Base-by-base conservation (phyloP, 1,140 invertebrate genomes). In the Oryzaephilus surinamensis region DNA sequence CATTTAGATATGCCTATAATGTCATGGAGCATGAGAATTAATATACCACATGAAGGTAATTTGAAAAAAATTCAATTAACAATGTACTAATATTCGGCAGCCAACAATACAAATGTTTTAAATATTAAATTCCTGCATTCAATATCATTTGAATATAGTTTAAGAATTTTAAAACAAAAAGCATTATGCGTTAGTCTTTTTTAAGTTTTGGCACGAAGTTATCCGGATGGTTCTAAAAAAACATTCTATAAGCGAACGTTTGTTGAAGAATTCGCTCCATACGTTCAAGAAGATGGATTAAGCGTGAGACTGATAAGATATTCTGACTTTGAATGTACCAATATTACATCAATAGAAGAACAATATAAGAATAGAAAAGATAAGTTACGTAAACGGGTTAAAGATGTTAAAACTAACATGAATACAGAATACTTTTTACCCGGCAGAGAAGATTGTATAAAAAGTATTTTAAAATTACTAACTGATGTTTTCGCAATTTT, bases 211-310 rank as follows among this genome's bases (percentile, higher is more conserved):
- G 74, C 83, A 39, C 72, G 71, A 50, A 69, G 82, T 12, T 92
- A 81, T 63, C 84, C 84, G 0, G 69, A 72, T 24, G 78, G 76
- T 2, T 69, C 70, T 19, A 90, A 84, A 61, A 72, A 62, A 0
- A 72, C 80, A 16, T 64, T 75, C 18, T 92, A 83, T 51, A 87
- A 86, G 54, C 77, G 82, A 50, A 71, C 75, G 0, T 68, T 81
- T 29, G 66, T 88, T 1, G 81, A 91, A 54, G 73, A 81, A 39
- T 88, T 77, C 58, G 72, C 84, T 0, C 81, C 80, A 0, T 90
- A 89, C 54, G 66, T 75, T 2, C 70, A 80, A 47, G 64, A 61
- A 1, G 79, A 88, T 58, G 83, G 82, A 2, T 45, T 90, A 7
- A 62, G 82, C 0, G 73, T 73, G 44, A 71, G 75, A 50, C 62